Conservation (phyloP, 1,140 invertebrate species). For the Pectinophora gossypiella region DNA sequence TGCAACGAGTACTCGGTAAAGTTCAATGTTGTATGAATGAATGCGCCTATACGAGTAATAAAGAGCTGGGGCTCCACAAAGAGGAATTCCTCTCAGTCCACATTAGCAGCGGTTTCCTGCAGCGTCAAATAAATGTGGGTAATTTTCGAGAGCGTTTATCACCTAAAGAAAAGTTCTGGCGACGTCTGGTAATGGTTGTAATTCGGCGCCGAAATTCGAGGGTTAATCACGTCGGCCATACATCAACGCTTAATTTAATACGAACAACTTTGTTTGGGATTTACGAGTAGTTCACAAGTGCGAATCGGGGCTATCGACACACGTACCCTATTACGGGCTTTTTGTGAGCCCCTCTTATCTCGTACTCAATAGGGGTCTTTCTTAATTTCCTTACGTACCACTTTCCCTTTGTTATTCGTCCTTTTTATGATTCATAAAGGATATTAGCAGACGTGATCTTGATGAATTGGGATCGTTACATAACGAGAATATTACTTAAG, state of each 20-base stretch:
- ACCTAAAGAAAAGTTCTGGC: constrained; percentile 61
- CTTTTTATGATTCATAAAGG: no score
- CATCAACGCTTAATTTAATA: constrained; percentile 55
- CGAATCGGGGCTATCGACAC: no score
- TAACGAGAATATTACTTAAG: no score
- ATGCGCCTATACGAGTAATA: constrained; percentile 24
- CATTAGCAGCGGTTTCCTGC: constrained; percentile 42
- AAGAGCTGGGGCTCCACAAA: constrained; percentile 23
- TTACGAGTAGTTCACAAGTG: no score
- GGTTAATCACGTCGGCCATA: constrained; percentile 48
- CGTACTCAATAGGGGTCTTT: no score
- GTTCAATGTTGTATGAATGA: constrained; percentile 31
- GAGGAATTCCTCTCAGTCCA: constrained; percentile 32
- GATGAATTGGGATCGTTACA: no score
- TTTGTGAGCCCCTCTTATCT: no score
- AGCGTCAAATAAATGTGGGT: constrained; percentile 52
- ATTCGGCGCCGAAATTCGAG: constrained; percentile 43
- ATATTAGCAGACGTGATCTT: no score
- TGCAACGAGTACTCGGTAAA: constrained; percentile 22
- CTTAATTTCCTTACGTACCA: no score
- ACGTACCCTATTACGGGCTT: no score
- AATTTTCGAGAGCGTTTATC: constrained; percentile 62
- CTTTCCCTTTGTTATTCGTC: no score
- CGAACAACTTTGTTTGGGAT: constrained; percentile 31
- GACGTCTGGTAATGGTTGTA: constrained; percentile 49